Evolutionary conservation across 2,113 vertebrate species (phyloP).

Genomic region (Thermophis baileyi): DNA sequence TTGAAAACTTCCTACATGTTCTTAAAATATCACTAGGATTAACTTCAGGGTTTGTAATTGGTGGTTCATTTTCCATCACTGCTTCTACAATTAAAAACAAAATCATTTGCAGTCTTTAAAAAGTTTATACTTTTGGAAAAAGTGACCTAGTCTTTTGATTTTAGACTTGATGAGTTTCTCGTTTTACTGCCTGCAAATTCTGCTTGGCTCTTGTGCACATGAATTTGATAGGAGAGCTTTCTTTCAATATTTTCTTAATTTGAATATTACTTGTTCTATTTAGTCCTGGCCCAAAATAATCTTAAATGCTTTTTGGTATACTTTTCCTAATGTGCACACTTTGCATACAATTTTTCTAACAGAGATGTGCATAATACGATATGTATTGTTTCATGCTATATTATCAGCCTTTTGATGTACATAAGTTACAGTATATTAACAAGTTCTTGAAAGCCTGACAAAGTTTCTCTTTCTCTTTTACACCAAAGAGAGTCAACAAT

Average conservation of each 20-base stretch:
- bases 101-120: not conserved
- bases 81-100: not conserved
- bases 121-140: not conserved
- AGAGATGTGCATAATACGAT: not conserved
- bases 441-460: not conserved
- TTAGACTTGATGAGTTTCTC: not conserved
- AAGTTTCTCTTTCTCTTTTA: not conserved
- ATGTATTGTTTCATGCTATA: not conserved
- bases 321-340: not conserved
- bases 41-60: not conserved
- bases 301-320: not conserved
- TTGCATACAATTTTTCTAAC: not conserved
- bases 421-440: not conserved
- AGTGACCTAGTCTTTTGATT: not conserved
- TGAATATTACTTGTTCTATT: not conserved
- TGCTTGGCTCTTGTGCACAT: not conserved
- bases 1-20: not conserved
- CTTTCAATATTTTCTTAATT: not conserved
- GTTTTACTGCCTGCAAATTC: not conserved
- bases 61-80: not conserved
- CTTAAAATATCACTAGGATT: not conserved
- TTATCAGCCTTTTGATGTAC: not conserved
- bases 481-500: not conserved
- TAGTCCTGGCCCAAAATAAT: not conserved
- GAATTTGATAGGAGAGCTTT: not conserved